phyloP scores from a whole-genome alignment of 2,888 invertebrate species.

The Drosophila neotestacea region DNA sequence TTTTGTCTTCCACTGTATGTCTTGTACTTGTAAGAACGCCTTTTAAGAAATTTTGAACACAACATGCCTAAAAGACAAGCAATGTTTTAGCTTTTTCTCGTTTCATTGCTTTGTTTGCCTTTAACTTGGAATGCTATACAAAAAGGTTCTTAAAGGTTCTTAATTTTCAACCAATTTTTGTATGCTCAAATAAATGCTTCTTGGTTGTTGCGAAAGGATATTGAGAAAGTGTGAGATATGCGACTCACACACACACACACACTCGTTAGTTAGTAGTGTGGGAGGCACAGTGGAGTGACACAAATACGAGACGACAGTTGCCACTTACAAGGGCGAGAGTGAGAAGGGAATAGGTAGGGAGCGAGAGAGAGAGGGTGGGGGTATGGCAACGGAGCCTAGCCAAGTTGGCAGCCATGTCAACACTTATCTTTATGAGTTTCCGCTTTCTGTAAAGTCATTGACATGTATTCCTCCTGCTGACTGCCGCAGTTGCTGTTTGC shows the following conservation, averaged over 20 bases:
- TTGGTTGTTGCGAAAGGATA: constrained; percentile 19
- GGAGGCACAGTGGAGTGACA: constrained; percentile 60
- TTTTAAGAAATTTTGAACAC: too few relatives aligned
- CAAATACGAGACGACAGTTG: constrained; percentile 76
- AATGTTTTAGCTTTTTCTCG: not conserved
- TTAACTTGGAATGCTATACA: not conserved
- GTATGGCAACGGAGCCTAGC: constrained; percentile 32
- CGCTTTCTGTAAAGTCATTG: constrained; percentile 84
- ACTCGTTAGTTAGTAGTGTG: constrained; percentile 19
- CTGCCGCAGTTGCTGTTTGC: constrained; percentile 33
- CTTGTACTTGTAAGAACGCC: too few relatives aligned
- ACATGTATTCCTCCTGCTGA: constrained; percentile 73
- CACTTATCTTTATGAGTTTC: constrained; percentile 84
- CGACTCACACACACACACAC: constrained; percentile 30
- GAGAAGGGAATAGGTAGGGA: not conserved
- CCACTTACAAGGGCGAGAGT: constrained; percentile 56
- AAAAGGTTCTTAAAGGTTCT: constrained; percentile 11
- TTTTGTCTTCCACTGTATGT: too few relatives aligned
- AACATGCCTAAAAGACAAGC: too few relatives aligned
- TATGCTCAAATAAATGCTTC: constrained; percentile 34
- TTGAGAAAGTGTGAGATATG: constrained; percentile 50
- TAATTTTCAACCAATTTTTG: constrained; percentile 38
- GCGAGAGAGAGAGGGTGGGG: not conserved
- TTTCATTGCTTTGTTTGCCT: not conserved
- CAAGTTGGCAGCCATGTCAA: constrained; percentile 80